Evolutionary conservation across 23 tunicate genomes (phyloP), one percentile per base, ranked within the genome.

Genomic region (Oikopleura albicans): DNA sequence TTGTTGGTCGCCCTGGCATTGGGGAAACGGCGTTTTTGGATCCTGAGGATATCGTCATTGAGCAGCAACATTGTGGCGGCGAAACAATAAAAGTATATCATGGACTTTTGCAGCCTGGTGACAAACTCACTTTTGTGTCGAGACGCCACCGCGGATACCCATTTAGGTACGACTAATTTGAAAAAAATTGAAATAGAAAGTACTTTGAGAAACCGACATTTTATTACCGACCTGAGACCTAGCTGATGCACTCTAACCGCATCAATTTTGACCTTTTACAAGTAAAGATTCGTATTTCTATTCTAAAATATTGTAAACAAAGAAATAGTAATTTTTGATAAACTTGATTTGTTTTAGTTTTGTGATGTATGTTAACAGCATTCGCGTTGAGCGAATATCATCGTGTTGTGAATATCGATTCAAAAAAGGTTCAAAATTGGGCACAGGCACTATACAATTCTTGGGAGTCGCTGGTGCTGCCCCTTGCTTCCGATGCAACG

Each of bases 31-130:
- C 91, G 41, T 87, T 76, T 40, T 90, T 89, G 41, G 99, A 95
- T 39, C 96, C 91, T 0, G 71, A 91, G 35, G 99, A 95, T 87
- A 96, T 90, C 56, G 86, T 95, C 38, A 49, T 87, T 12, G 90
- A 85, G 83, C 99, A 95, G 84, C 99, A 95, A 76, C 99, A 95
- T 56, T 89, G 92, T 87, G 99, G 99, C 22, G 99, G 99, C 38
- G 99, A 92, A 86, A 95, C 89, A 56, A 86, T 95, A 0, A 85
- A 94, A 63, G 87, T 95, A 39, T 95, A 88, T 87, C 85, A 86
- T 66, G 96, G 91, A 4, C 87, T 84, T 76, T 57, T 89, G 0
- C 40, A 86, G 85, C 87, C 87, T 27, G 99, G 99, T 39, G 96
- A 89, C 66, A 88, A 88, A 41, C 90, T 90, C 59, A 90, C 88